Base-by-base conservation (phyloP, 2,797 vertebrate species). In the Ceryle rudis region DNA sequence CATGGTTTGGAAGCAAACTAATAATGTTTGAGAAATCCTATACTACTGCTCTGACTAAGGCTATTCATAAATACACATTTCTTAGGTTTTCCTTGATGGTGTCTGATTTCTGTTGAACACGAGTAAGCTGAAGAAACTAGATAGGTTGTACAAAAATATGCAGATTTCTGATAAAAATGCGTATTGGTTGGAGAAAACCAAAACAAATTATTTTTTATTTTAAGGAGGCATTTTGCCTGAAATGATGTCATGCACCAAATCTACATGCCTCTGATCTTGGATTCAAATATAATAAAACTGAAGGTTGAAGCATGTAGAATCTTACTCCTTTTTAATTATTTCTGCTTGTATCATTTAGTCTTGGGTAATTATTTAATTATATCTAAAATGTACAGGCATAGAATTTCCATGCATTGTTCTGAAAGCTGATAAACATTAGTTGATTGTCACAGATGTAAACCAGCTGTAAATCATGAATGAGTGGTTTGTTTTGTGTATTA, bases 261-360 rank as follows among this genome's bases (percentile, higher is more conserved):
- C 46, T 80, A 69, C 84, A 89, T 3, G 1, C 64, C 61, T 94
- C 82, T 97, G 80, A 86, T 97, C 51, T 86, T 95, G 89, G 73
- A 94, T 55, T 94, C 88, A 95, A 95, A 93, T 81, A 73, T 35
- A 95, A 89, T 82, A 52, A 75, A 95, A 92, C 18, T 57, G 67
- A 96, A 97, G 93, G 96, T 23, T 49, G 54, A 95, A 93, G 67
- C 94, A 94, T 94, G 75, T 94, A 93, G 75, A 93, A 74, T 87
- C 28, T 90, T 96, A 88, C 77, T 85, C 75, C 60, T 16, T 96
- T 92, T 84, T 96, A 86, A 96, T 97, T 97, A 96, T 73, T 97
- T 97, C 89, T 94, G 82, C 80, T 97, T 97, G 89, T 95, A 82
- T 98, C 49, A 60, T 84, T 97, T 98, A 97, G 96, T 97, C 93